These are phyloP conservation scores for Vesta saturnalis DNA, from an alignment of 2,888 invertebrate species.

Conservation along the genomic window DNA sequence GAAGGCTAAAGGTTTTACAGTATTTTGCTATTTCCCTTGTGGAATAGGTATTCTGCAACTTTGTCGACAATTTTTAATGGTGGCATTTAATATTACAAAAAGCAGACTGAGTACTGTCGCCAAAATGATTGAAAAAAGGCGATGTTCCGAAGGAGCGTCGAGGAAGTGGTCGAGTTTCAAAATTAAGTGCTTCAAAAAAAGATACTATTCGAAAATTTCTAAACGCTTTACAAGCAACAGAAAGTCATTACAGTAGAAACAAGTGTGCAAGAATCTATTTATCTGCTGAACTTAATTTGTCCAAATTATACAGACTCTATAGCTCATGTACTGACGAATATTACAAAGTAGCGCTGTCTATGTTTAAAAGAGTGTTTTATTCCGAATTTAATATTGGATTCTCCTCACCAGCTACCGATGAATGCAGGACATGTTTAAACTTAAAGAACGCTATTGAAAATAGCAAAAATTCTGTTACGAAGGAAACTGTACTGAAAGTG, in stretches of 20 bases:
- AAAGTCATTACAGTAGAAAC: constrained; percentile 2
- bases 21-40: not conserved
- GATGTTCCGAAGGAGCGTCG: not conserved
- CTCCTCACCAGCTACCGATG: not conserved
- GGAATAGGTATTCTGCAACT: not conserved
- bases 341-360: not conserved
- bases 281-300: not conserved
- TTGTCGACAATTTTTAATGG: not conserved
- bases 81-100: not conserved
- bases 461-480: not conserved
- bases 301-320: not conserved
- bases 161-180: not conserved
- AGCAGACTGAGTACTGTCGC: not conserved
- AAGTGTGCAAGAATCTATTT: not conserved
- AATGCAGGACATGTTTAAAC: not conserved
- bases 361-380: constrained; percentile 2
- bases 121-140: not conserved
- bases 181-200: not conserved
- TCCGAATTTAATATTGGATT: not conserved
- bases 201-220: not conserved
- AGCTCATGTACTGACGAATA: not conserved
- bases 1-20: too few species aligned
- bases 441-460: not conserved
- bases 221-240: not conserved
- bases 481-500: not conserved